Conservation (phyloP, 2,113 vertebrate genomes). For the Probosciger aterrimus region DNA sequence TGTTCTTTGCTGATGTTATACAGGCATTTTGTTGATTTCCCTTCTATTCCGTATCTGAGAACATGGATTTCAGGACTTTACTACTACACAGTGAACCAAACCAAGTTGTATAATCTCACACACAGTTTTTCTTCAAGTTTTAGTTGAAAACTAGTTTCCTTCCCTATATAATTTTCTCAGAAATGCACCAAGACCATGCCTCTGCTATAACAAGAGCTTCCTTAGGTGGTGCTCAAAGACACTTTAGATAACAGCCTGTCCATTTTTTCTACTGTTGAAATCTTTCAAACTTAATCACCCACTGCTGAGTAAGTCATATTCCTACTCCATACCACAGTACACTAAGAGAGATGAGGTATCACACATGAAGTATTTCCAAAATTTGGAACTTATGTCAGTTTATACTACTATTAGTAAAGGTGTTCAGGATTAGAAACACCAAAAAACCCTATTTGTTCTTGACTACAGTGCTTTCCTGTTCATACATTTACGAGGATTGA, state of each 20-base stretch:
- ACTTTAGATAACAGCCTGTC: not conserved
- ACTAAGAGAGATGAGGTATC: not conserved
- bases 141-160: not conserved
- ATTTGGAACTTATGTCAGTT: not conserved
- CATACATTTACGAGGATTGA: not conserved
- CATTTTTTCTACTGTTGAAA: not conserved
- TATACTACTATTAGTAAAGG: not conserved
- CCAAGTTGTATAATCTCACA: not conserved
- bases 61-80: not conserved
- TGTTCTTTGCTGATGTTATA: not conserved
- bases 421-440: not conserved
- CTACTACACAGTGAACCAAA: not conserved
- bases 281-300: not conserved
- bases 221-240: not conserved
- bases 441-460: not conserved
- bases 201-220: not conserved
- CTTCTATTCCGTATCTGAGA: not conserved
- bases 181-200: not conserved
- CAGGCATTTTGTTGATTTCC: not conserved
- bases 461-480: not conserved
- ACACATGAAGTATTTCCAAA: not conserved
- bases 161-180: not conserved
- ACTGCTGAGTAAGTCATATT: not conserved
- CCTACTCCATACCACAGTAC: not conserved
- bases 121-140: not conserved